A percentile compares a stretch with the other conserved stretches of the same genome.
Conservation (phyloP, 2,888 invertebrate species). For the Heterodera filipjevi region DNA sequence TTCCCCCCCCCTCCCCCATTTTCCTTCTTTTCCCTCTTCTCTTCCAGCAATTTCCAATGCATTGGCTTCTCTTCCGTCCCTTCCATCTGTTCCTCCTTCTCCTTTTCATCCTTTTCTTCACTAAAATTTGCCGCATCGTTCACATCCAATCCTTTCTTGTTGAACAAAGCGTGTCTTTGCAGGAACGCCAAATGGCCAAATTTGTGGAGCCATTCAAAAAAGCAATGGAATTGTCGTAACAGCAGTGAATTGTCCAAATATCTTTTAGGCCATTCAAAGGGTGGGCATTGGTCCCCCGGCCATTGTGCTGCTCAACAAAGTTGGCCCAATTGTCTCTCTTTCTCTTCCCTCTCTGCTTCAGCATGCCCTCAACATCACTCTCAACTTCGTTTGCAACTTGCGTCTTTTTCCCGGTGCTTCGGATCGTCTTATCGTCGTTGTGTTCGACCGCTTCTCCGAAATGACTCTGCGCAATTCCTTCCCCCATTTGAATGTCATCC, state of each 20-base stretch:
- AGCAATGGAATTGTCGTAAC: not conserved
- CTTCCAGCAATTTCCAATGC: conserved; percentile 8
- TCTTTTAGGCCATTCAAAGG: conserved; percentile 28
- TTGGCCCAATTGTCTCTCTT: not conserved
- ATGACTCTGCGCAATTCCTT: conserved; percentile 45
- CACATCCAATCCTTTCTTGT: conserved; percentile 14
- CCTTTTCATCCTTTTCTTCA: conserved; percentile 13
- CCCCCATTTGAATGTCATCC: conserved; percentile 49
- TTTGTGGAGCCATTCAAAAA: conserved; percentile 20
- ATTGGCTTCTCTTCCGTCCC: conserved; percentile 19
- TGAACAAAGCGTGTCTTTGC: conserved; percentile 18
- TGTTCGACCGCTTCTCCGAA: conserved; percentile 51
- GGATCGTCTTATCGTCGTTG: conserved; percentile 49
- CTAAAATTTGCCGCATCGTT: not conserved
- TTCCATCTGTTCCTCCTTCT: conserved; percentile 9
- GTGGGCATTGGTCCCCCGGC: conserved; percentile 37
- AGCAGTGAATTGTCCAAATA: not conserved
- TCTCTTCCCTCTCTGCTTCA: conserved; percentile 33
- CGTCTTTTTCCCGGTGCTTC: conserved; percentile 43
- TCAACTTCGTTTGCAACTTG: conserved; percentile 60
- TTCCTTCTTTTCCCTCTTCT: not conserved
- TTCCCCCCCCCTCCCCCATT: not conserved
- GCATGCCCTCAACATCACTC: conserved; percentile 60
- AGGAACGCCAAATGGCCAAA: not conserved
- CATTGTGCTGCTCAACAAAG: conserved; percentile 44